Base-by-base conservation (phyloP, 2,888 invertebrate species). In the Leistus spinibarbis region DNA sequence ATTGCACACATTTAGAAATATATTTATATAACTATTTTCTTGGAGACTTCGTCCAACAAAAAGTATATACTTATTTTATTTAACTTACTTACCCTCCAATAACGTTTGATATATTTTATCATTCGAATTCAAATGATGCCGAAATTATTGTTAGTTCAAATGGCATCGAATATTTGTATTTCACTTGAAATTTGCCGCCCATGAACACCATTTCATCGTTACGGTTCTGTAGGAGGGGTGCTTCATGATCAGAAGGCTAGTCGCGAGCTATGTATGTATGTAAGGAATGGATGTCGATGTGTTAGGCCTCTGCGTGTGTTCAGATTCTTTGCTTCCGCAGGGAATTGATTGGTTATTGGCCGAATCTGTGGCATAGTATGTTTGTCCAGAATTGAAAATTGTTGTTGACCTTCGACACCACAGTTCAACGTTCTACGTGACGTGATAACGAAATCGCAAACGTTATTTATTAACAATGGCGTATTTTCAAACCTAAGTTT, bases 271-370 rank as follows among this genome's bases (percentile, higher is more conserved):
- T 53, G 64, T 60, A 67, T 65, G 53, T 73, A 56, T 67, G 67
- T 67, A 67, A 73, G 73, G 73, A 73, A 73, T 67, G 67, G 66
- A 57, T 67, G 66, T 67, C 4, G 60, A 54, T 20, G 23, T 67
- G 62, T 22, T 65, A 23, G 24, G 24, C 64, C 64, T 23, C 19
- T 54, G 73, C 73, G 23, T 67, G 66, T 72, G 67, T 73, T 67
- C 67, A 67, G 73, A 66, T 73, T 73, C 67, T 67, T 73, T 67
- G 24, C 57, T 73, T 73, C 62, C 73, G 66, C 23, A 16, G 54
- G n/a, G 24, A 73, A 73, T 73, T 73, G 73, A 73, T 73, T 73
- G 73, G 53, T 66, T 73, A 67, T 73, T 73, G 60, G 60, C 22
- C 27, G 40, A 66, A 73, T 73, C 73, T 67, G 73, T 67, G 72